Evolutionary conservation across 2,113 vertebrate genomes (phyloP).

Genomic region (Gambusia holbrooki): DNA sequence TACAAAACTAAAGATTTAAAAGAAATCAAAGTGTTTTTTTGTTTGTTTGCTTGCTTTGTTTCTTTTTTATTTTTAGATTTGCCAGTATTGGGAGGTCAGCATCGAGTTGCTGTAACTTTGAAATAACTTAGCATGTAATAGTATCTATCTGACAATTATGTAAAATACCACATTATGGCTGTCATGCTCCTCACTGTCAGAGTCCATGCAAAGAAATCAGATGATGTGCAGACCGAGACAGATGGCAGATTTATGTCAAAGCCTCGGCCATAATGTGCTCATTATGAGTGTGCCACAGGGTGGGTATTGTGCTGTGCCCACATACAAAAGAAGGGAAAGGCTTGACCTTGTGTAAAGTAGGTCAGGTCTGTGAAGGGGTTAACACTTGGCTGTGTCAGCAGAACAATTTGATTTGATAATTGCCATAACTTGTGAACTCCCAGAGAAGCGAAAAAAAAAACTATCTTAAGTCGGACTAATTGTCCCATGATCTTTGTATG

Average conservation of each 20-base stretch:
- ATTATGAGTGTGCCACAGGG: conserved; percentile 64
- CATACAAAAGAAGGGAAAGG: conserved; percentile 37
- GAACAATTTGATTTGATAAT: conserved; percentile 69
- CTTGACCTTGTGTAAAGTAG: conserved; percentile 55
- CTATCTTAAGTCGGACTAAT: conserved; percentile 31
- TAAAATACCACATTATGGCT: not conserved
- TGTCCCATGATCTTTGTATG: conserved; percentile 54
- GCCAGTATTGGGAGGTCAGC: not conserved
- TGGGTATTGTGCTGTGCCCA: conserved; percentile 46
- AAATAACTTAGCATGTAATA: not conserved
- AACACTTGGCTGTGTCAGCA: conserved; percentile 56
- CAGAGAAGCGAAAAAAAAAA: conserved; percentile 21
- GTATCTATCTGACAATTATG: not conserved
- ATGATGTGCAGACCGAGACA: conserved; percentile 21
- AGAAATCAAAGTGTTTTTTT: not conserved
- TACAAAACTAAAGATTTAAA: not conserved
- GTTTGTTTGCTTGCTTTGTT: no score
- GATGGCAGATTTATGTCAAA: conserved; percentile 36
- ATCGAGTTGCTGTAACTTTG: not conserved
- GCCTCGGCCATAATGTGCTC: conserved; percentile 48
- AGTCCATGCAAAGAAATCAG: conserved; percentile 5
- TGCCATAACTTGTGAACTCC: conserved; percentile 67
- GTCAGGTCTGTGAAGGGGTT: conserved; percentile 54
- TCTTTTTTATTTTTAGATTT: not conserved
- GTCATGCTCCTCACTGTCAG: conserved; percentile 1